Evolutionary conservation across 2,113 vertebrate genomes (phyloP), one percentile per base, ranked within the genome.

Genomic region (Lagopus leucura): DNA sequence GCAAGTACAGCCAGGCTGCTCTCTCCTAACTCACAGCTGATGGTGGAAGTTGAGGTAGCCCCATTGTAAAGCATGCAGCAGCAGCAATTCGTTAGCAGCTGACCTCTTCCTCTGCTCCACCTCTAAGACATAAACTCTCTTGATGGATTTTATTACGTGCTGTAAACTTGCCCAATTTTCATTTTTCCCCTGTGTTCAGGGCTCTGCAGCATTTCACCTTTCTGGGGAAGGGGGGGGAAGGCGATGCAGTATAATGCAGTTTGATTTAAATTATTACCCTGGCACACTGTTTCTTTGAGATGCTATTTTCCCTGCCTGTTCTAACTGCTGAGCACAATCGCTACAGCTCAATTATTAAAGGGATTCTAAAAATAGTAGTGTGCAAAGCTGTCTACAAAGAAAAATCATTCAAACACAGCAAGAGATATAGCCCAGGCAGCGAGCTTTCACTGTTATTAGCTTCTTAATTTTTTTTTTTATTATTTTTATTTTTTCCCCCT

Each of bases 331-430:
- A 96, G 95, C 92, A 93, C 97, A 97, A 98, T 97, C n/a, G 81
- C 95, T 97, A 96, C 96, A 97, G 92, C 95, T 98, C 97, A 98
- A 97, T 98, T 98, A 98, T 98, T 98, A 97, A 98, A 98, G 96
- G 96, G 94, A 96, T 89, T 87, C 98, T 98, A 98, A 98, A 98
- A 97, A 98, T 97, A 98, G 93, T 92, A 36, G 32, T 47, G 88
- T 87, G 96, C 91, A 95, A 95, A 96, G 89, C 91, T 95, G 95
- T 96, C 93, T 91, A 95, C 95, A 97, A 97, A 96, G 96, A 96
- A 95, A 97, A 97, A 97, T 97, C 97, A 97, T 95, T 98, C 96
- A 89, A 94, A 97, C 93, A 19, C 97, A 96, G 95, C 96, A 85
- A 94, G 92, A 97, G 94, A 94, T 82, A 61, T 69, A 94, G 94